These are phyloP conservation scores for Enoplosus armatus DNA, from an alignment of 2,797 vertebrate genomes.

Conservation along the genomic window DNA sequence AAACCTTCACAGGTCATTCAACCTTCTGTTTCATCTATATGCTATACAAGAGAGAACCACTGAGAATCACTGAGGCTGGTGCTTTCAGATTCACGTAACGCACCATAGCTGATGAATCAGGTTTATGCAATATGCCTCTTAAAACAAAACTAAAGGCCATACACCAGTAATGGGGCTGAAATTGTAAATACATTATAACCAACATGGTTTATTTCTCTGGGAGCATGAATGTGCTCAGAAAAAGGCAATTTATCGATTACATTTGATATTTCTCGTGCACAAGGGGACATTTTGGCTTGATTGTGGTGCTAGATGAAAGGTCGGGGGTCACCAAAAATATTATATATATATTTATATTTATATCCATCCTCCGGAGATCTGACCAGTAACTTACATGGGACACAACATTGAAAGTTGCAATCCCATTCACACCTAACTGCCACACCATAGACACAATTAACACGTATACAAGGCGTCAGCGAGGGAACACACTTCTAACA, in stretches of 20 bases:
- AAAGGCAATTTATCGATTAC: neutral
- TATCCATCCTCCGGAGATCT: slow-evolving; percentile 1
- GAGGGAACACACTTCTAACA: slow-evolving; percentile 11
- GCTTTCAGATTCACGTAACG: neutral
- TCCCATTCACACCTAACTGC: too few relatives aligned
- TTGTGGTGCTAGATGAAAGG: neutral
- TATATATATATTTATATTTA: too few relatives aligned
- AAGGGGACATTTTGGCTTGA: neutral
- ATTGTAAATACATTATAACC: neutral
- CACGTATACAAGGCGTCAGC: neutral
- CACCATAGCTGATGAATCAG: neutral
- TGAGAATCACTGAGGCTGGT: slow-evolving; percentile 23
- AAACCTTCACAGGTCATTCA: slow-evolving; percentile 45
- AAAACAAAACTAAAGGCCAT: neutral
- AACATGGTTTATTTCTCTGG: neutral
- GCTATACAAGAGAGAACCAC: neutral
- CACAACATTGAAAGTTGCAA: too few relatives aligned
- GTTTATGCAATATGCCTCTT: neutral
- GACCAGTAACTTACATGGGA: neutral
- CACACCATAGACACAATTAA: neutral
- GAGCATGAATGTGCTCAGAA: neutral
- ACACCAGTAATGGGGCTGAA: neutral
- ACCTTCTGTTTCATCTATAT: neutral
- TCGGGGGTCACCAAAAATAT: too few relatives aligned
- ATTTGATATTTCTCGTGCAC: neutral